Evolutionary conservation across 2,797 vertebrate species (phyloP).

Genomic region (Poecilia gillii): DNA sequence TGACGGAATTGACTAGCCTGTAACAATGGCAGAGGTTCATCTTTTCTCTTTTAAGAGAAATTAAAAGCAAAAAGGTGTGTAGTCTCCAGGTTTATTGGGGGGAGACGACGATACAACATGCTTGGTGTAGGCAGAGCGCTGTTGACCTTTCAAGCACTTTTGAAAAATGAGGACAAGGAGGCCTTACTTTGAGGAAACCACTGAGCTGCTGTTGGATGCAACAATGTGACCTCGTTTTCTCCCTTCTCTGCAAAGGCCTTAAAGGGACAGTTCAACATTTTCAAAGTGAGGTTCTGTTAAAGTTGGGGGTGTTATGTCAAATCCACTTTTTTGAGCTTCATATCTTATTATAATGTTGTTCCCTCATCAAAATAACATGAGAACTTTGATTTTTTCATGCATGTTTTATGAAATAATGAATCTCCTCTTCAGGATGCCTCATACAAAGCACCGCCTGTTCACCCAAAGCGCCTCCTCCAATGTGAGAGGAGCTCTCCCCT

Average conservation of each 20-base stretch:
- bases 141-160: slow-evolving; percentile 66
- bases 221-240: slow-evolving; percentile 33
- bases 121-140: slow-evolving; percentile 53
- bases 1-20: slow-evolving; percentile 63
- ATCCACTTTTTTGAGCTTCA: background rate
- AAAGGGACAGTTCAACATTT: background rate
- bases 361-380: background rate
- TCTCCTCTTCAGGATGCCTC: background rate
- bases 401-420: background rate
- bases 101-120: slow-evolving; percentile 43
- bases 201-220: slow-evolving; percentile 18
- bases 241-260: background rate
- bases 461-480: background rate
- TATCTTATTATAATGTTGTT: background rate
- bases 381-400: background rate
- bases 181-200: slow-evolving; percentile 47
- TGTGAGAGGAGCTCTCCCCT: background rate
- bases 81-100: slow-evolving; percentile 57
- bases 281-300: background rate
- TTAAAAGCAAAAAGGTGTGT: slow-evolving; percentile 55
- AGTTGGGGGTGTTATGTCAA: background rate
- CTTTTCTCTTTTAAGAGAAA: slow-evolving; percentile 50
- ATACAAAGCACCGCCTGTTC: background rate
- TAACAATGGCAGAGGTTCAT: slow-evolving; percentile 68
- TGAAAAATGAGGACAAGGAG: slow-evolving; percentile 39